These are phyloP conservation scores for Plectrocnemia conspersa DNA, from an alignment of 1,140 invertebrate genomes.

Conservation along the genomic window DNA sequence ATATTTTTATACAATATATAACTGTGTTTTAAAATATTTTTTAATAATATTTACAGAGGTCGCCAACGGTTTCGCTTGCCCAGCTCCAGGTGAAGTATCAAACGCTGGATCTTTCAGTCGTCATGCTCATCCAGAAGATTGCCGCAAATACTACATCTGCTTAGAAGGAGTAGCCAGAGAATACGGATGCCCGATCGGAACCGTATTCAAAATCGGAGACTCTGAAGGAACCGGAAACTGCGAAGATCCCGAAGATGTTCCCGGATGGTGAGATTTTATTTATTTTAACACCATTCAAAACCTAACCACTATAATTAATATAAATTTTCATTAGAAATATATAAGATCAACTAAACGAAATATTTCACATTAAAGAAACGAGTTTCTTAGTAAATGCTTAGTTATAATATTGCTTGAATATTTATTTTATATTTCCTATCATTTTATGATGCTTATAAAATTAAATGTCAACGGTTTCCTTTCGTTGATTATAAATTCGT, in stretches of 20 bases:
- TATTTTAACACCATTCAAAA: background rate
- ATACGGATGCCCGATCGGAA: slow-evolving; percentile 92
- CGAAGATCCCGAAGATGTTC: slow-evolving; percentile 88
- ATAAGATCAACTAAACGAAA: too few relatives aligned
- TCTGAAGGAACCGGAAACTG: slow-evolving; percentile 85
- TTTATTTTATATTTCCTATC: too few relatives aligned
- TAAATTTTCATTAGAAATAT: too few relatives aligned
- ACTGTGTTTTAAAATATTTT: background rate
- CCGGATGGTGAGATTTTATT: slow-evolving; percentile 68
- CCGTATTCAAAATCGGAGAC: slow-evolving; percentile 91
- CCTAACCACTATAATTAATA: too few relatives aligned
- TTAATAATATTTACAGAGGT: slow-evolving; percentile 62
- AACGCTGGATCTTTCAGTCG: slow-evolving; percentile 86
- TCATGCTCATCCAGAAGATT: slow-evolving; percentile 91
- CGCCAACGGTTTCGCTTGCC: slow-evolving; percentile 83
- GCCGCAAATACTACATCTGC: slow-evolving; percentile 93
- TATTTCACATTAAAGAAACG: too few relatives aligned
- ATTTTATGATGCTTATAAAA: too few relatives aligned
- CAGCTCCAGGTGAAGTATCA: slow-evolving; percentile 71
- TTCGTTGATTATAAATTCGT: too few relatives aligned
- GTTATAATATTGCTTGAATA: too few relatives aligned
- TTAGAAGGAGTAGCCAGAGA: slow-evolving; percentile 83
- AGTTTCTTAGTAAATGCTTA: too few relatives aligned
- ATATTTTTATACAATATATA: background rate
- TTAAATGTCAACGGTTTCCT: too few relatives aligned